Base-by-base conservation (phyloP, 2,888 invertebrate species). In the Drosophila hawaiiensis region DNA sequence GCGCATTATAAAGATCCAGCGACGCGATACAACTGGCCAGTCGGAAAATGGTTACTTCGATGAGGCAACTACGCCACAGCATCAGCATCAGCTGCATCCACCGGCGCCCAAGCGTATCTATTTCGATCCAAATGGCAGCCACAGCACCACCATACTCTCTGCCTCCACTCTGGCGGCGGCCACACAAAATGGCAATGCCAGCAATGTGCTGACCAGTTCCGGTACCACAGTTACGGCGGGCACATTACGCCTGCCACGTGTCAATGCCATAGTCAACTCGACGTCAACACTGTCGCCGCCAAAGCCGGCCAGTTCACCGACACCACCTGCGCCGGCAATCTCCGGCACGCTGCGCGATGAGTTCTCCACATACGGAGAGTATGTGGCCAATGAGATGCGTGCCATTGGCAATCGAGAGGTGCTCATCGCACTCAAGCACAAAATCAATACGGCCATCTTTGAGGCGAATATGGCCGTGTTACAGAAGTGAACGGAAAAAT, bases 381-480 rank as follows among this genome's bases (percentile, higher is more conserved):
- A 95, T 75, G 92, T 95, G 63, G 95, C 95, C 2, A 95, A 95
- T 83, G 95, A 95, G 86, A 92, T 95, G 78, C 92, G 95, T 9
- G 94, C 94, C 43, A 92, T 95, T 25, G 94, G 94, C 89, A 95
- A 94, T 28, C 94, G 95, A 54, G 95, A 95, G 81, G 94, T 95
- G 69, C 89, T 95, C 16, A 89, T 95, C 7, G 93, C 95, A 5
- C 94, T 95, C 0, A 95, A 95, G 83, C 95, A 95, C 84, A 95
- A 95, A 87, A 95, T 95, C 69, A 95, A 95, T 82, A 95, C 95
- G 82, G 94, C 94, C 16, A 94, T 95, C 80, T 95, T 95, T 91
- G 95, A 95, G 82, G 95, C 95, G 0, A 95, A 94, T 91, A 95
- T 95, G 94, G 94, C 94, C 22, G 94, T 94, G 88, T 92, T 95